Percentiles rank a stretch among this genome's conserved stretches.
phyloP scores from a whole-genome alignment of 2,888 invertebrate species.

The Sceliomorpha sp. region DNA sequence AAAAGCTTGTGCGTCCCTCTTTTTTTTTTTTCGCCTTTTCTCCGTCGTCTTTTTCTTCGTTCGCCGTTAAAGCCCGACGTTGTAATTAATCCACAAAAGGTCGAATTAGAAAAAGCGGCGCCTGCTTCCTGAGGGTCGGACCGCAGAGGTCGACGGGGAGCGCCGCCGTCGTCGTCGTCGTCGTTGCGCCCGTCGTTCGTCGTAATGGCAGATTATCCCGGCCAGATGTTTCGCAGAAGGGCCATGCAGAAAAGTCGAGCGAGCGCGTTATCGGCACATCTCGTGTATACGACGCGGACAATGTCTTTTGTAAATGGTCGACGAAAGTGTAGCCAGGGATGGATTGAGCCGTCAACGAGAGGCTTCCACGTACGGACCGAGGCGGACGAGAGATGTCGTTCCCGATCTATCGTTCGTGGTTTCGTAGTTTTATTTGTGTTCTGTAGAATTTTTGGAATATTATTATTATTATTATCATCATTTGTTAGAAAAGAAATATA shows the following conservation, averaged over 20 bases:
- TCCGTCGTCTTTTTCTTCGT: constrained; percentile 38
- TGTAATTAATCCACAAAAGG: constrained; percentile 54
- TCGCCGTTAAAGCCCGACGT: too few relatives aligned
- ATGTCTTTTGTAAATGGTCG: constrained; percentile 13
- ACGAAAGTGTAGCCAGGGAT: constrained; percentile 26
- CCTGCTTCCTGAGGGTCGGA: constrained; percentile 34
- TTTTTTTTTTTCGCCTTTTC: too few relatives aligned
- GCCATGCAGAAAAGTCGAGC: constrained; percentile 44
- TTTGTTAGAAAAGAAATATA: too few relatives aligned
- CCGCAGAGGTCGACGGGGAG: too few relatives aligned
- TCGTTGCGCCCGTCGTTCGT: too few relatives aligned
- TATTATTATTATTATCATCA: too few relatives aligned
- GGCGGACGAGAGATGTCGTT: not conserved
- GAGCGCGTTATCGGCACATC: constrained; percentile 45
- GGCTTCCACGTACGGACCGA: constrained; percentile 21
- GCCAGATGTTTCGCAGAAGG: constrained; percentile 49
- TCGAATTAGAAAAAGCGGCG: constrained; percentile 47
- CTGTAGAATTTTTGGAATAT: too few relatives aligned
- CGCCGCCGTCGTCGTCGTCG: too few relatives aligned
- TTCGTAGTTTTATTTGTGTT: too few relatives aligned
- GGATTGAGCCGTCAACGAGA: constrained; percentile 50
- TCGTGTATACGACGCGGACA: constrained; percentile 23
- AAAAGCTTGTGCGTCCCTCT: too few relatives aligned
- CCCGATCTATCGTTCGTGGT: too few relatives aligned
- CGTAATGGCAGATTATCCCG: constrained; percentile 48